Conservation (phyloP, 2,888 invertebrate genomes). For the Melanchra persicariae region DNA sequence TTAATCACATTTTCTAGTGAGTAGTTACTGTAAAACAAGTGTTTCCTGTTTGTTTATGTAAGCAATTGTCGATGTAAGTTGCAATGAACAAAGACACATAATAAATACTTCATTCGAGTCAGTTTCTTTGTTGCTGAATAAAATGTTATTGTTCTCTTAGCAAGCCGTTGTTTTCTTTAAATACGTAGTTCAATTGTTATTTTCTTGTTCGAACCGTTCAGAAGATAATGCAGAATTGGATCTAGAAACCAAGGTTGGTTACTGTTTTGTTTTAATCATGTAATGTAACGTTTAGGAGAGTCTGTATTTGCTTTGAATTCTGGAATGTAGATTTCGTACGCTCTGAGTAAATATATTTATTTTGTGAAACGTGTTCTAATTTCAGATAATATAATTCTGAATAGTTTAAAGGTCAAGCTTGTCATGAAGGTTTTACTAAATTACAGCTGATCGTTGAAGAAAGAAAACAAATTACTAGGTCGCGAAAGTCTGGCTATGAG, state of each 20-base stretch:
- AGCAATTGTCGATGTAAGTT: slow-evolving; percentile 62
- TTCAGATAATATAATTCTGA: slow-evolving; percentile 15
- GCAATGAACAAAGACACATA: slow-evolving; percentile 72
- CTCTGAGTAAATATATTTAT: slow-evolving; percentile 13
- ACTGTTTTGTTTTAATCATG: slow-evolving; percentile 38
- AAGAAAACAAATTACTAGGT: slow-evolving; percentile 11
- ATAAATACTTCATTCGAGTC: slow-evolving; percentile 67
- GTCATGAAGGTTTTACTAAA: neutral
- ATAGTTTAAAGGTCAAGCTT: slow-evolving; percentile 9
- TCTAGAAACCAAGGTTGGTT: slow-evolving; percentile 39
- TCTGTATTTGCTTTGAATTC: slow-evolving; percentile 34
- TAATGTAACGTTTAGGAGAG: slow-evolving; percentile 9
- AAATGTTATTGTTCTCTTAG: slow-evolving; percentile 68
- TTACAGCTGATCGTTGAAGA: neutral
- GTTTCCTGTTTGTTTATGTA: slow-evolving; percentile 71
- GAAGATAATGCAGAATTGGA: slow-evolving; percentile 22
- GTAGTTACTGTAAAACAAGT: slow-evolving; percentile 62
- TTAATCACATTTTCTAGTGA: slow-evolving; percentile 52
- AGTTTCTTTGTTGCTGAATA: slow-evolving; percentile 74
- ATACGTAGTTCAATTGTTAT: slow-evolving; percentile 55
- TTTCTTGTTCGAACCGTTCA: slow-evolving; percentile 47
- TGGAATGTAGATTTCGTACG: slow-evolving; percentile 33
- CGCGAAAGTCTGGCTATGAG: slow-evolving; percentile 3
- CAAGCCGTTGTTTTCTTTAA: slow-evolving; percentile 54
- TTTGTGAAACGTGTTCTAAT: slow-evolving; percentile 27